These are phyloP conservation scores for Ceratina japonica DNA, from an alignment of 1,140 invertebrate species.

Conservation along the genomic window DNA sequence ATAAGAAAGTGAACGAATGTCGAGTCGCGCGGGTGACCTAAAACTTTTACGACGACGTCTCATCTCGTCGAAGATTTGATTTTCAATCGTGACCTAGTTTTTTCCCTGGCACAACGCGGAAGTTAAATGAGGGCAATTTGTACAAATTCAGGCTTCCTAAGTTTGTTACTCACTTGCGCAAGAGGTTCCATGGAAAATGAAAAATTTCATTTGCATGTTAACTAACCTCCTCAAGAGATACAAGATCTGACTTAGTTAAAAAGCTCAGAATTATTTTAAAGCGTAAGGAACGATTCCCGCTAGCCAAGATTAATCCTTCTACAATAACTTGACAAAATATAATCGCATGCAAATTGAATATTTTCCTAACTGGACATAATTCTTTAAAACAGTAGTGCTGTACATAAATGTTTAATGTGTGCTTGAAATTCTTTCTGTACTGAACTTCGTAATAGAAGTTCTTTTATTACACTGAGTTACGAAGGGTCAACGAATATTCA, in stretches of 20 bases:
- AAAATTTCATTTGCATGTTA: slow-evolving; percentile 7
- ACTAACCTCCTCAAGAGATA: background rate
- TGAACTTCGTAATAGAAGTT: background rate
- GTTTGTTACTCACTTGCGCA: background rate
- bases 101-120: background rate
- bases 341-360: too few relatives aligned
- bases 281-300: background rate
- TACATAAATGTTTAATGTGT: background rate
- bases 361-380: too few relatives aligned
- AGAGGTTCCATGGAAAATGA: background rate
- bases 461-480: background rate
- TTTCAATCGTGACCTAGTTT: slow-evolving; percentile 12
- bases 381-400: too few relatives aligned
- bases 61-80: background rate
- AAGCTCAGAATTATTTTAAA: background rate
- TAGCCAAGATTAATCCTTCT: background rate
- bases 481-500: slow-evolving; percentile 3
- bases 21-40: background rate
- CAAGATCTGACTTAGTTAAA: background rate
- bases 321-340: background rate
- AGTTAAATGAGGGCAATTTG: slow-evolving; percentile 1
- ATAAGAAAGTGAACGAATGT: background rate
- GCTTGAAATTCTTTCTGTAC: background rate
- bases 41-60: slow-evolving; percentile 4
- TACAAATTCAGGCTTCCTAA: background rate